Base-by-base conservation (phyloP, 2,888 invertebrate species). In the Polymixis lichenea region DNA sequence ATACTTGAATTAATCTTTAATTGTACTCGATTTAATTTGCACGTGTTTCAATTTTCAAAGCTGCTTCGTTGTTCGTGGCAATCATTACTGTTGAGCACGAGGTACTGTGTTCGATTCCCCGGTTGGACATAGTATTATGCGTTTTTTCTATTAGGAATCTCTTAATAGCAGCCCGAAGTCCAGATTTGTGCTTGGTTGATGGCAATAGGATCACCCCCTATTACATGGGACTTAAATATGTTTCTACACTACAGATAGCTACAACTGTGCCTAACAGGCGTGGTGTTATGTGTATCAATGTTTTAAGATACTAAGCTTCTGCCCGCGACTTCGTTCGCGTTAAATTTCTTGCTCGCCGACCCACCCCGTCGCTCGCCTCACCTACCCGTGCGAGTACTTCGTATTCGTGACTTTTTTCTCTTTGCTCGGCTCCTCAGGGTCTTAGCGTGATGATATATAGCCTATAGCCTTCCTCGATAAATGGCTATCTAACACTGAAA, bases 1-100 rank as follows among this genome's bases (percentile, higher is more conserved):
- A 81, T 88, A 87, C 88, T 89, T 85, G 32, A 0, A 49, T 67
- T 32, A 56, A 43, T 62, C 67, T 67, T 22, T 2, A 9, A 72
- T 43, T 60, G 4, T 2, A 8, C 4, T 38, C 8, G n/a, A 25
- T 58, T 58, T 46, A 25, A 25, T 22, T 28, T n/a, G 13, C 56
- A 56, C 7, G 15, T 7, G 8, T 8, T 38, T 38, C n/a, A n/a
- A n/a, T 32, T 32, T 56, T 25, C 17, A 28, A 56, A 13, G 13
- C 5, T 55, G n/a, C 13, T n/a, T n/a, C 55, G 0, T 13, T 11
- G n/a, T 0, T 49, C 49, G 13, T 13, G 11, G 11, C n/a, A 55
- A n/a, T n/a, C 1, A 1, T n/a, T 11, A 55, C n/a, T n/a, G n/a
- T 2, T 55, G n/a, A 11, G 22, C n/a, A 53, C 11, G 53, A 53